Percentiles rank a stretch among this genome's conserved stretches.
phyloP scores from a whole-genome alignment of 2,888 invertebrate species.

The Laspeyria flexula region DNA sequence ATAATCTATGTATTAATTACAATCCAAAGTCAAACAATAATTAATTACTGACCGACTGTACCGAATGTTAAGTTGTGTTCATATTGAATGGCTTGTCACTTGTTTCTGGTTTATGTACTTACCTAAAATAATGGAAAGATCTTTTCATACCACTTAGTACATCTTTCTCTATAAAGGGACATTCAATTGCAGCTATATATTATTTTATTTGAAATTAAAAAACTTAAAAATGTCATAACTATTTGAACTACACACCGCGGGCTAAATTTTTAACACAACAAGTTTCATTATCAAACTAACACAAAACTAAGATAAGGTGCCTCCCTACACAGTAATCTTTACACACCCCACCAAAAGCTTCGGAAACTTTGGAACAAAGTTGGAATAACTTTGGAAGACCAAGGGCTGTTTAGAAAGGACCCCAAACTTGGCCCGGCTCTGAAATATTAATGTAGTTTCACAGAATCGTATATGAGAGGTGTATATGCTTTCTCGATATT shows the following conservation, averaged over 20 bases:
- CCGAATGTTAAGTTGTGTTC: too few relatives aligned
- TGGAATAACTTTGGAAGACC: constrained; percentile 85
- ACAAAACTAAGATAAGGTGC: constrained; percentile 77
- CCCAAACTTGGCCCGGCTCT: constrained; percentile 72
- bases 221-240: too few relatives aligned
- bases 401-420: constrained; percentile 86
- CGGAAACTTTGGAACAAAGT: constrained; percentile 73
- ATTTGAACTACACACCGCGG: neutral
- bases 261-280: constrained; percentile 41
- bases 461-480: constrained; percentile 81
- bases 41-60: too few relatives aligned
- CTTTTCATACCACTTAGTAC: too few relatives aligned
- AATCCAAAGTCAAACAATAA: too few relatives aligned
- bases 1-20: too few relatives aligned
- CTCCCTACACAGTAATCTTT: constrained; percentile 79
- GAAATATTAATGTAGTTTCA: constrained; percentile 86
- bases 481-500: constrained; percentile 66
- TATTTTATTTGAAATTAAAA: too few relatives aligned
- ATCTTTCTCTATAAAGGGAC: too few relatives aligned
- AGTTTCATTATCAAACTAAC: constrained; percentile 66
- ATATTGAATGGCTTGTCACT: too few relatives aligned
- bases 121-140: too few relatives aligned
- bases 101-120: too few relatives aligned
- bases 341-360: constrained; percentile 71
- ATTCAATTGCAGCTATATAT: too few relatives aligned